A percentile compares a stretch with the other conserved stretches of the same genome.
These are phyloP conservation scores for Pachyrhynchus sulphureomaculatus DNA, from an alignment of 1,140 invertebrate genomes.

Conservation along the genomic window DNA sequence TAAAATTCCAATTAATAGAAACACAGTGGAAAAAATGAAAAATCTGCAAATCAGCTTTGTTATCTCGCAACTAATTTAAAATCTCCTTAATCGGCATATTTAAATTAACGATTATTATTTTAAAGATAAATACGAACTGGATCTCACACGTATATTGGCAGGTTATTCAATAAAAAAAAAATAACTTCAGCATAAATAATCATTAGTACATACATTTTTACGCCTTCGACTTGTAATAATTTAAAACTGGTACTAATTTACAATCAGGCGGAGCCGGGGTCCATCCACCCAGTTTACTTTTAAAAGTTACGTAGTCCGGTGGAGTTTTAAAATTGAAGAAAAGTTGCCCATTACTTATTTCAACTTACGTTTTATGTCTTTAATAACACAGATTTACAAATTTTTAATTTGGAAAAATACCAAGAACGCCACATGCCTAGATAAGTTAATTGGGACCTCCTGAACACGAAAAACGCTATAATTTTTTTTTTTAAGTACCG, in stretches of 20 bases:
- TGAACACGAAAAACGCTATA: too few relatives aligned
- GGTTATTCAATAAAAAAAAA: constrained; percentile 8
- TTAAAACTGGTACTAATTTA: constrained; percentile 16
- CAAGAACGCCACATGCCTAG: too few relatives aligned
- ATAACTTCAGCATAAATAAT: constrained; percentile 14
- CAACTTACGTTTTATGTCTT: too few relatives aligned
- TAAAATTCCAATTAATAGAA: constrained; percentile 1
- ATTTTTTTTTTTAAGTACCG: too few relatives aligned
- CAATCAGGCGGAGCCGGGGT: neutral
- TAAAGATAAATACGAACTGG: neutral
- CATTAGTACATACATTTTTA: constrained; percentile 6
- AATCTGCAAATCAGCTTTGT: constrained; percentile 5
- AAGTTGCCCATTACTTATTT: too few relatives aligned
- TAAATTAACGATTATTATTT: neutral
- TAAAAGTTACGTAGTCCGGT: too few relatives aligned
- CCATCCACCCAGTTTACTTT: too few relatives aligned
- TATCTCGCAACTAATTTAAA: neutral
- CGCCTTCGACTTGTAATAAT: neutral
- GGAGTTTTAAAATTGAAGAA: too few relatives aligned
- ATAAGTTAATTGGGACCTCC: too few relatives aligned
- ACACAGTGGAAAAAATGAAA: neutral
- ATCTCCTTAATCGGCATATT: neutral
- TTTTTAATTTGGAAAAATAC: too few relatives aligned
- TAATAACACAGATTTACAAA: too few relatives aligned
- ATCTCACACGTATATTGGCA: neutral